Evolutionary conservation across 2,113 vertebrate genomes (phyloP).

Genomic region (Thryonomys swinderianus): DNA sequence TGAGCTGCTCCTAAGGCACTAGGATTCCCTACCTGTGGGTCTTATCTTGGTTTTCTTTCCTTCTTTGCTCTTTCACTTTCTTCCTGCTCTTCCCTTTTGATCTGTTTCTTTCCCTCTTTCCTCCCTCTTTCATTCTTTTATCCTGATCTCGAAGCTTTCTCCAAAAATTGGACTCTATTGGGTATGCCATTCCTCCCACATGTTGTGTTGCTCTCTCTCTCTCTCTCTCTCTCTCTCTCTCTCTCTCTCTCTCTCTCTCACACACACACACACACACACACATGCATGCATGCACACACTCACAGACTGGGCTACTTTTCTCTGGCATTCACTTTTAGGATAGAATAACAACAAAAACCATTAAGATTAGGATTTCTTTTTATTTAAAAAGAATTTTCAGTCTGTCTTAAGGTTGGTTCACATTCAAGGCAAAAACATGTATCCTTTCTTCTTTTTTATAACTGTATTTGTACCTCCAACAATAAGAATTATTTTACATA

Average conservation of each 20-base stretch:
- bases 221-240: not conserved
- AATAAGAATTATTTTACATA: constrained; percentile 18
- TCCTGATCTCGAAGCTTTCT: not conserved
- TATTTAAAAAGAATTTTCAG: constrained; percentile 22
- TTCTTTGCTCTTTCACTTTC: not conserved
- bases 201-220: not conserved
- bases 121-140: not conserved
- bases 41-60: not conserved
- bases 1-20: not conserved
- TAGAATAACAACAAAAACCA: not conserved
- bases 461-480: not conserved
- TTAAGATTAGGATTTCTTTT: not conserved
- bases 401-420: not conserved
- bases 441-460: not conserved
- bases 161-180: not conserved
- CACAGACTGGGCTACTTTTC: not conserved
- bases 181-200: not conserved
- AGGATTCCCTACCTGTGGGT: not conserved
- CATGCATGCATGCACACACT: not conserved
- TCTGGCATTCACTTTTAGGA: not conserved
- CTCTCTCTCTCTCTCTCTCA: not conserved
- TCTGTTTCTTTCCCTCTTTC: too few species aligned
- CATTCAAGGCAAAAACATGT: not conserved
- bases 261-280: not conserved
- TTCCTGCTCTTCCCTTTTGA: not conserved